A percentile compares a stretch with the other conserved stretches of the same genome.
phyloP scores from a whole-genome alignment of 1,140 invertebrate genomes.

The Aporrectodea caliginosa region DNA sequence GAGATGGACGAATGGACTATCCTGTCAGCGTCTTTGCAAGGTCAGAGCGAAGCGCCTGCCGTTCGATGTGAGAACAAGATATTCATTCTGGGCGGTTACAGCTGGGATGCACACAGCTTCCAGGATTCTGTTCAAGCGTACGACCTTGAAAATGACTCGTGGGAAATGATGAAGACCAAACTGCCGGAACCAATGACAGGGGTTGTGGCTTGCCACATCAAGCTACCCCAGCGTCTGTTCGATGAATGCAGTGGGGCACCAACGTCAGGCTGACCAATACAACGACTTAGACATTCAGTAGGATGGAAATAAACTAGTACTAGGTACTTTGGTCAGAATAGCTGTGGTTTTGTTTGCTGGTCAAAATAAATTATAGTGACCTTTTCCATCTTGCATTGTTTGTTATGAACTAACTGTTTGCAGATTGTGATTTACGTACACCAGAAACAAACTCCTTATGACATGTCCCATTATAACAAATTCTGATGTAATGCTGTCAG shows the following conservation, averaged over 20 bases:
- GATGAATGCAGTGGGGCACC: slow-evolving; percentile 8
- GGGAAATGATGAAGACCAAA: slow-evolving; percentile 24
- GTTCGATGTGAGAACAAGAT: slow-evolving; percentile 30
- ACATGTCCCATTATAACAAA: too few relatives aligned
- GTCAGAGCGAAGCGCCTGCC: slow-evolving; percentile 33
- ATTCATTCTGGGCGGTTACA: slow-evolving; percentile 33
- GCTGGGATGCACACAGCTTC: slow-evolving; percentile 35
- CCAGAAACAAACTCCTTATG: too few relatives aligned
- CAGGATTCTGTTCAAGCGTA: slow-evolving; percentile 31
- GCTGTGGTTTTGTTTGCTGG: too few relatives aligned
- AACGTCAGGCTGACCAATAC: neutral
- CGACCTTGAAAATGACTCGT: slow-evolving; percentile 26
- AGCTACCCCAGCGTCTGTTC: slow-evolving; percentile 26
- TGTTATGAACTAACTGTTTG: too few relatives aligned
- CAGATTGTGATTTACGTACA: too few relatives aligned
- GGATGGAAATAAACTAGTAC: too few relatives aligned
- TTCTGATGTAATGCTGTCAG: too few relatives aligned
- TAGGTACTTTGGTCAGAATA: too few relatives aligned
- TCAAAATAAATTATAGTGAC: too few relatives aligned
- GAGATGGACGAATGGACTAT: slow-evolving; percentile 33
- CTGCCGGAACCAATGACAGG: slow-evolving; percentile 34
- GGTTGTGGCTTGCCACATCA: slow-evolving; percentile 29
- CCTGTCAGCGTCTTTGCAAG: slow-evolving; percentile 26
- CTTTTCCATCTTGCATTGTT: too few relatives aligned
- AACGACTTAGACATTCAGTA: too few relatives aligned